Evolutionary conservation across 2,113 vertebrate species (phyloP), one percentile per base, ranked within the genome.

Genomic region (Anguilla rostrata): DNA sequence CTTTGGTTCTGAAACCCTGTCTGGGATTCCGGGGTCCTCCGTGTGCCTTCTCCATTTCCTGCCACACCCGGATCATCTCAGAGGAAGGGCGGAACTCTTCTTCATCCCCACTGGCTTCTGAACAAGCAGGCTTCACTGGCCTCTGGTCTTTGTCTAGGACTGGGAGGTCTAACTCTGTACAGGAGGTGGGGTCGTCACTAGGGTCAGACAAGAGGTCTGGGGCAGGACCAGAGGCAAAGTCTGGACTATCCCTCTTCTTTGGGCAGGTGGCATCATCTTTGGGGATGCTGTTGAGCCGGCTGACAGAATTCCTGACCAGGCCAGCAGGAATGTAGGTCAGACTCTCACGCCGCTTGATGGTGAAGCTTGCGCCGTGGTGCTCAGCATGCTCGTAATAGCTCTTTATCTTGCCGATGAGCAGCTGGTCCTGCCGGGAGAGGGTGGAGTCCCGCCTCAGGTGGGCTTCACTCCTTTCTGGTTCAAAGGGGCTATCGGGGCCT

Each of bases 301-400:
- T 96, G 83, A 99, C 93, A 0, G 97, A 98, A 92, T 91, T 98
- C 46, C 95, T 93, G 82, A 99, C 98, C 82, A 99, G 88, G 1
- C 98, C 98, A 0, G 96, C 93, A 0, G 98, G 98, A 90, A 99
- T 99, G 88, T 97, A 97, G 0, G 95, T 97, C 49, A 99, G 96
- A 86, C 98, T 99, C 92, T 99, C 98, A 0, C 98, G 92, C 82
- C 98, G 97, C 81, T 93, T 94, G 29, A 98, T 90, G 2, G 96
- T 94, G 14, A 98, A 97, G 85, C 90, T 40, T 0, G 94, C 94
- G 0, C 97, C 97, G 0, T 92, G 94, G 84, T 93, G 90, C 84
- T 96, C 98, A 0, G 98, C 97, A 0, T 94, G 91, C 78, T 97
- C 97, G 0, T 99, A 99, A 91, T 99, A 99, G 71, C 66, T 97